A percentile compares a stretch with the other conserved stretches of the same genome.
These are phyloP conservation scores for Actinemys pallida DNA, from an alignment of 2,113 vertebrate species.

Conservation along the genomic window DNA sequence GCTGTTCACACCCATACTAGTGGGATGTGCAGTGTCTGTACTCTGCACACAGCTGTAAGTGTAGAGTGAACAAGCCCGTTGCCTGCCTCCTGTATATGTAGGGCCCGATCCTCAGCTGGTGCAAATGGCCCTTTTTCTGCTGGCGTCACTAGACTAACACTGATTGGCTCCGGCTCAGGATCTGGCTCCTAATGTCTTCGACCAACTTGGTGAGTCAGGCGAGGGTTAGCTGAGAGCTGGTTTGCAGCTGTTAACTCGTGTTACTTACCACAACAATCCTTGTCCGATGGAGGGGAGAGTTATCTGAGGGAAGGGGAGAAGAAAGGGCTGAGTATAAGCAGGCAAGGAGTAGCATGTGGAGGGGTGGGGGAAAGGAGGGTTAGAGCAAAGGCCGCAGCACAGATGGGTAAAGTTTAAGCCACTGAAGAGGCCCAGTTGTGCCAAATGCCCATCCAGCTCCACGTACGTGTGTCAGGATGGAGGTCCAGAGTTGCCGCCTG, in stretches of 20 bases:
- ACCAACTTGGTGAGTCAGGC: neutral
- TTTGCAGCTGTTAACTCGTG: neutral
- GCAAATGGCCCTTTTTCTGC: rapidly evolving
- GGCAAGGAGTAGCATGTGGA: neutral
- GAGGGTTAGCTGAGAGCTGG: neutral
- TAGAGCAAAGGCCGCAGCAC: neutral
- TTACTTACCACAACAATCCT: neutral
- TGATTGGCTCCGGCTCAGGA: neutral
- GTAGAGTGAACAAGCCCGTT: neutral
- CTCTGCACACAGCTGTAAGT: neutral
- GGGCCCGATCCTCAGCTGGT: neutral
- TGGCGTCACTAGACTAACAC: neutral
- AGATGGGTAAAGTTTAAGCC: neutral
- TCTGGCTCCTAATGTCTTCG: neutral
- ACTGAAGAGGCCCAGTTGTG: neutral
- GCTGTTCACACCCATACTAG: neutral
- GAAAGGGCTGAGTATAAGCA: neutral
- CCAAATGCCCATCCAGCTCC: neutral
- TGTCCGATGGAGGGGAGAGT: neutral
- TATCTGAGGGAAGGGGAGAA: neutral
- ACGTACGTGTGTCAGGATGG: neutral
- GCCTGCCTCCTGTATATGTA: neutral
- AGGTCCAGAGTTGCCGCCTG: neutral
- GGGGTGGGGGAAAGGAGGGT: neutral
- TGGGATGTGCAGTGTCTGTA: neutral